Percentiles rank a stretch among this genome's conserved stretches.
Evolutionary conservation across 2,113 vertebrate genomes (phyloP).

Genomic region (Formicarius rufipectus): DNA sequence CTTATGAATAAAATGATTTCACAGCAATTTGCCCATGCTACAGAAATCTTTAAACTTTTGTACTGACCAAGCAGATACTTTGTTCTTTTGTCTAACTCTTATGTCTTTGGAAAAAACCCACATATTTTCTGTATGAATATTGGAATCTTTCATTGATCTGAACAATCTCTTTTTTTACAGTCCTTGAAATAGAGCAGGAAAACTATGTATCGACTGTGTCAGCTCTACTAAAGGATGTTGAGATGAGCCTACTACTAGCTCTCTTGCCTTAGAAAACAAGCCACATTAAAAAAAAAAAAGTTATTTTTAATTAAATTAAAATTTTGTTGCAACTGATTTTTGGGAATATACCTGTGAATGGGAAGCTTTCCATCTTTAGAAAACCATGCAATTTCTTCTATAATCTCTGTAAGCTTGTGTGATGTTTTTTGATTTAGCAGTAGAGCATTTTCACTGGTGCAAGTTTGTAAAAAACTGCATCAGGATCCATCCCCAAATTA

Average conservation of each 20-base stretch:
- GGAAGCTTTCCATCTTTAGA: neutral
- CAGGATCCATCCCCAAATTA: neutral
- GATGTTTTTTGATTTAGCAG: neutral
- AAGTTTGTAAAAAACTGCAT: neutral
- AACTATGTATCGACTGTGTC: neutral
- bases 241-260: neutral
- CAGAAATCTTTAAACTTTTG: neutral
- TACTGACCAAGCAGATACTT: neutral
- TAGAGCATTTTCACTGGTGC: neutral
- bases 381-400: neutral
- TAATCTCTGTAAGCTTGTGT: neutral
- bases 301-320: neutral
- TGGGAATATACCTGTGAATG: neutral
- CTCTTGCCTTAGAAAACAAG: neutral
- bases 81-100: neutral
- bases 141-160: neutral
- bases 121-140: neutral
- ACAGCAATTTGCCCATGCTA: neutral
- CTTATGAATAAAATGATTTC: neutral
- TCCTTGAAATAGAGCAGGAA: neutral
- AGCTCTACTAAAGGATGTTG: neutral
- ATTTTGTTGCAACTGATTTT: neutral
- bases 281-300: neutral
- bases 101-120: neutral
- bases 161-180: neutral